A percentile compares a stretch with the other conserved stretches of the same genome.
Evolutionary conservation across 1,140 invertebrate species (phyloP).

Genomic region (Prorops nasuta): DNA sequence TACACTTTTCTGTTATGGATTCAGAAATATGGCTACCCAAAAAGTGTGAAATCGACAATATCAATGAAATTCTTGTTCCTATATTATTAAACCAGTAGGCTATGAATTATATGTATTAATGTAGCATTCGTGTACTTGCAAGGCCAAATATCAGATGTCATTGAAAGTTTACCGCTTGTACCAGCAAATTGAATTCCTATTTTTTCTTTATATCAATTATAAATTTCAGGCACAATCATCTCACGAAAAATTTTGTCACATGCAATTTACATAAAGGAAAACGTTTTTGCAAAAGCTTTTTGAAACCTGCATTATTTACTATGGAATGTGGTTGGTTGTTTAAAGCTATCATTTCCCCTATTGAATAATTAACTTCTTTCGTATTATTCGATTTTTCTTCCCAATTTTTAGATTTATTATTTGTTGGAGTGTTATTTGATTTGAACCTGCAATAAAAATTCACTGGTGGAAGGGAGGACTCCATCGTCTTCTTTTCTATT

Average conservation of each 20-base stretch:
- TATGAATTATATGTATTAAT: not conserved
- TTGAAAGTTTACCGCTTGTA: not conserved
- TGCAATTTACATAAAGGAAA: constrained; percentile 47
- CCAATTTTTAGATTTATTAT: no score
- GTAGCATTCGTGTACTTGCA: not conserved
- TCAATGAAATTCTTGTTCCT: not conserved
- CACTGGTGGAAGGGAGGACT: no score
- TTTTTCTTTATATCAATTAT: not conserved
- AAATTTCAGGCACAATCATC: constrained; percentile 7
- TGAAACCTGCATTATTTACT: constrained; percentile 48
- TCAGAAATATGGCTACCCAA: not conserved
- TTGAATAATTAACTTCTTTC: not conserved
- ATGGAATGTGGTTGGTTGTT: constrained; percentile 42
- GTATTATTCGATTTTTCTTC: not conserved
- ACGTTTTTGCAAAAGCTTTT: constrained; percentile 36
- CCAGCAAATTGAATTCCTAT: not conserved
- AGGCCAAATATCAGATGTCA: not conserved
- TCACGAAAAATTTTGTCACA: constrained; percentile 28
- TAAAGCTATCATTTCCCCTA: constrained; percentile 35
- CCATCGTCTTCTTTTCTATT: no score
- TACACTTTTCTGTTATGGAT: not conserved
- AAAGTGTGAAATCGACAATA: not conserved
- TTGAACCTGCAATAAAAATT: no score
- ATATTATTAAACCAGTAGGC: not conserved
- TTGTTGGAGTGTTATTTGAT: no score